Base-by-base conservation (phyloP, 2,888 invertebrate species). In the Eucriotettix oculatus region DNA sequence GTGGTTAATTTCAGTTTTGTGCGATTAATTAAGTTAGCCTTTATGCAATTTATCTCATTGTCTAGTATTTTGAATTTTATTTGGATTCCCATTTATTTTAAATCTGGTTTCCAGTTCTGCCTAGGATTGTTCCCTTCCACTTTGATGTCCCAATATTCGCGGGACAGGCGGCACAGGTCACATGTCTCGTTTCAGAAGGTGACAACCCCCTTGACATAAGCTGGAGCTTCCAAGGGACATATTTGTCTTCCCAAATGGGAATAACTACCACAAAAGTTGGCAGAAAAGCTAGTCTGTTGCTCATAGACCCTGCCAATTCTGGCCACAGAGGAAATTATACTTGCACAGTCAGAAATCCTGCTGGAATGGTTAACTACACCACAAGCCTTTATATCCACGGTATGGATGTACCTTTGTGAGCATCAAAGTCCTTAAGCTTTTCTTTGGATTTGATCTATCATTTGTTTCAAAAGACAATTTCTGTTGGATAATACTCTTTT, bases 111-210 rank as follows among this genome's bases (percentile, higher is more conserved):
- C 74, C 83, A 90, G 89, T 89, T 76, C 72, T 84, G 70, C 89
- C 89, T 72, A 85, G 83, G 74, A 87, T 90, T 75, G 84, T 80
- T 74, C 87, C 88, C 69, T 89, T 89, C 76, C 81, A 82, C 73
- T 88, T 89, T 74, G 79, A 82, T 72, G 80, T 81, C 66, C 85
- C 87, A 68, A 82, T 87, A 68, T 84, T 83, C 74, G 84, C 84
- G 70, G 89, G 87, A 66, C 87, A 88, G 73, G 84, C 87, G 64
- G 86, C 84, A 67, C 88, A 89, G 74, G 80, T 85, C 66, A 83
- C 80, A 71, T 79, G 84, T 76, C 77, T 81, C 77, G 78, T 82
- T 62, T 76, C 77, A 52, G 76, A 79, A 67, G 86, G 84, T 62
- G 80, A 80, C 70, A 69, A 72, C 58, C 81, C 79, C 61, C 69